Evolutionary conservation across 2,113 vertebrate genomes (phyloP), one percentile per base, ranked within the genome.

Genomic region (Albula glossodonta): DNA sequence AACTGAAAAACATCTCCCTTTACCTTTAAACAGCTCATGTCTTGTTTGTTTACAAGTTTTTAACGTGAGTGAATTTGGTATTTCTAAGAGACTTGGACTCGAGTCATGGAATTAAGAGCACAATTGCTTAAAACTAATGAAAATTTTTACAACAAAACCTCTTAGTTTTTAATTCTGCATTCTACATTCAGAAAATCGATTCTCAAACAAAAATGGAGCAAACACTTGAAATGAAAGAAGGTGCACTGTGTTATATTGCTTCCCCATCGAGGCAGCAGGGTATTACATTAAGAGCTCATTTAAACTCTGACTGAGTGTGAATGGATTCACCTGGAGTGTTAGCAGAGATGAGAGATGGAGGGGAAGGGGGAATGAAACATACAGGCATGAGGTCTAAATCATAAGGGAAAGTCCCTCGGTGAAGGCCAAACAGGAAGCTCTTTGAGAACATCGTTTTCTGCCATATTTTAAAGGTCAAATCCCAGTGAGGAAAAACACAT

Each of bases 201-300:
- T 93, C 86, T 90, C 91, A 41, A 41, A 41, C 31, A 51, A 49
- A 83, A 19, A 83, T 31, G 86, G 51, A 86, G 83, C 83, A 84
- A 84, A 87, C 88, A 85, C 8, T 8, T 22, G 82, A 63, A 66
- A 4, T n/a, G 5, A n/a, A 25, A n/a, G 19, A 25, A 70, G 90
- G 91, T 92, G 89, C 89, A 91, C 91, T 93, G 90, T 91, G 89
- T 91, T 91, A 89, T 91, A 89, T 92, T 92, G 90, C 89, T 93
- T 88, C 92, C 89, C 90, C 87, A 91, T 90, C 91, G 89, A 92
- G 89, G 89, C 92, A 91, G 89, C 89, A 91, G 91, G 90, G 92
- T 85, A 89, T 89, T 91, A 93, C 92, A 93, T 93, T 90, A 92
- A 94, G 91, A 78, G 87, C 91, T 92, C 79, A 92, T 94, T 93